Evolutionary conservation across 2,888 invertebrate species (phyloP), one percentile per base, ranked within the genome.

Genomic region (Atherix ibis): DNA sequence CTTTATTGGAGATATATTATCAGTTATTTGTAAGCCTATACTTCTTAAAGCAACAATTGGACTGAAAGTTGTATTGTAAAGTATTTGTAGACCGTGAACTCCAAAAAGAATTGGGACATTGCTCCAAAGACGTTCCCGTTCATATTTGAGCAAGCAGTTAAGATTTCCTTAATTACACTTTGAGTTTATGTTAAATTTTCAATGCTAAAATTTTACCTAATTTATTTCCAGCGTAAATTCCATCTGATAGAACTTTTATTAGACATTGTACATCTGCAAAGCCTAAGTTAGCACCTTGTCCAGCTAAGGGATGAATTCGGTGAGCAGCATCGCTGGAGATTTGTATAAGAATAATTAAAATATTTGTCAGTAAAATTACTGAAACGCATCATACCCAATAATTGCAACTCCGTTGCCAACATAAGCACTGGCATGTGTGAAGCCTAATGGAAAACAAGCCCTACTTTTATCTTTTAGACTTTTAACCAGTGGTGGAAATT

Each of bases 201-300:
- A n/a, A n/a, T n/a, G n/a, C n/a, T n/a, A n/a, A n/a, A n/a, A n/a
- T n/a, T n/a, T n/a, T n/a, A 78, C 82, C 73, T 32, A 91, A 60
- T 47, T 75, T 71, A 34, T 73, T 67, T 3, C 97, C 97, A 37
- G 70, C 64, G 49, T 74, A 73, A 1, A 74, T 64, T 0, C 81
- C 74, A 15, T 79, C 69, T 0, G 76, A 69, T 12, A 98, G 60
- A 10, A 74, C 54, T 31, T 74, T 63, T 0, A 75, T 70, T n/a
- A 98, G 65, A 43, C 72, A 70, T 18, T 67, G 63, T 0, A 92
- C 78, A 63, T 99, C 98, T 5, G 89, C 88, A 56, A 97, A 92
- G 2, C 98, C 98, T 28, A 98, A 66, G 65, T 99, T 99, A 1
- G 95, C 89, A 5, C 98, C 98, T 63, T 95, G 95, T 0, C 97